These are phyloP conservation scores for Ambastaia sidthimunki DNA, from an alignment of 2,797 vertebrate species.

Conservation along the genomic window DNA sequence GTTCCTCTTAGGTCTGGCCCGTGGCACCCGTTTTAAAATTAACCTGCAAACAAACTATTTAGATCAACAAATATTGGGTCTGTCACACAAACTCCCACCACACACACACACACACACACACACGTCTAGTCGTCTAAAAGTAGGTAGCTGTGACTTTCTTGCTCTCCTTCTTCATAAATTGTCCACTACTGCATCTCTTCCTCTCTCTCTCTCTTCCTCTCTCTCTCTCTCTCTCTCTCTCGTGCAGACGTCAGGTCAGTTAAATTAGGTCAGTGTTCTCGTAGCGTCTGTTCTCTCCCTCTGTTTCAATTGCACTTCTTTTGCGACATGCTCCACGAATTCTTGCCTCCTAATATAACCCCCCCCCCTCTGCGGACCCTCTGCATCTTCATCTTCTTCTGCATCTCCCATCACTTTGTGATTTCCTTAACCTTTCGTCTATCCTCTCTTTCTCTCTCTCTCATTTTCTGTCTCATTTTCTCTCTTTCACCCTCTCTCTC, in stretches of 20 bases:
- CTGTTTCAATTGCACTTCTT: slow-evolving; percentile 33
- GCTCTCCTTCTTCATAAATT: slow-evolving; percentile 61
- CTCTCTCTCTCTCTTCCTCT: not conserved
- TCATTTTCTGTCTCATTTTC: too few species aligned
- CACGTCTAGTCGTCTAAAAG: slow-evolving; percentile 37
- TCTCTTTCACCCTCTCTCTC: slow-evolving; percentile 47
- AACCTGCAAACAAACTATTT: slow-evolving; percentile 59
- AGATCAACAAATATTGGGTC: slow-evolving; percentile 59
- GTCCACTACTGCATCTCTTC: slow-evolving; percentile 50
- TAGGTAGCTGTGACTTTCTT: slow-evolving; percentile 38
- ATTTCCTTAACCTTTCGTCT: slow-evolving; percentile 58
- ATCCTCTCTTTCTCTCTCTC: too few species aligned
- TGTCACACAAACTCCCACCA: slow-evolving; percentile 46
- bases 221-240: slow-evolving; percentile 47
- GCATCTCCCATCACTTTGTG: slow-evolving; percentile 27
- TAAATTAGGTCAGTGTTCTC: slow-evolving; percentile 80
- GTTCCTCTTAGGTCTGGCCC: slow-evolving; percentile 19
- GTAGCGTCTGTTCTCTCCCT: slow-evolving; percentile 59
- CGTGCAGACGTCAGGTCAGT: slow-evolving; percentile 72
- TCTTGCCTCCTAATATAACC: slow-evolving; percentile 52
- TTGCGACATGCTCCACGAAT: slow-evolving; percentile 54
- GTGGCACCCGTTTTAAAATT: slow-evolving; percentile 50
- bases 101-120: not conserved
- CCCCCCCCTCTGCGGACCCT: slow-evolving; percentile 50
- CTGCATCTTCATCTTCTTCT: too few species aligned